These are phyloP conservation scores for Lamprotornis superbus DNA, from an alignment of 2,113 vertebrate species.

Conservation along the genomic window DNA sequence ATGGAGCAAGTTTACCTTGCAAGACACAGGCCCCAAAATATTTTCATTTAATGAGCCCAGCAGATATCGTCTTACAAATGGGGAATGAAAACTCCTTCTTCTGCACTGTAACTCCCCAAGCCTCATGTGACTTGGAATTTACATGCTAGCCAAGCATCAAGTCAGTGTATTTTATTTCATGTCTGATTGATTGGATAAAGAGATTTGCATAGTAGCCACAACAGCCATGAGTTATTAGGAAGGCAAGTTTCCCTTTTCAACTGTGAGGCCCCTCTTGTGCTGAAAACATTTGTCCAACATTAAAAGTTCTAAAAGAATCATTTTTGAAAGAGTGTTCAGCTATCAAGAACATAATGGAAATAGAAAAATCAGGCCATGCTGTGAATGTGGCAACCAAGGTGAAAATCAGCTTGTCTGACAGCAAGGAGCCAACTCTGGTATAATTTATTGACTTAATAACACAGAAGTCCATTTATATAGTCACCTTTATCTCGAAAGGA, in stretches of 20 bases:
- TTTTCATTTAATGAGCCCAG: slow-evolving; percentile 40
- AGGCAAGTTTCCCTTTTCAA: slow-evolving; percentile 29
- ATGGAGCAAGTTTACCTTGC: slow-evolving; percentile 57
- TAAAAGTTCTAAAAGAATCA: background rate
- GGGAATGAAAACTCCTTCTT: slow-evolving; percentile 49
- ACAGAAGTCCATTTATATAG: background rate
- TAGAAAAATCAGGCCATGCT: background rate
- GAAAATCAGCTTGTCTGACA: background rate
- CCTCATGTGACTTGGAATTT: slow-evolving; percentile 43
- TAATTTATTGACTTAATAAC: background rate
- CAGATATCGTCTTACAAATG: slow-evolving; percentile 48
- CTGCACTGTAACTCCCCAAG: slow-evolving; percentile 30
- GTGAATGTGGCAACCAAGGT: background rate
- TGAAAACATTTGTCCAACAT: background rate
- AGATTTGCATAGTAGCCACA: slow-evolving; percentile 61
- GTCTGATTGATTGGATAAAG: slow-evolving; percentile 69
- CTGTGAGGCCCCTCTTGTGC: background rate
- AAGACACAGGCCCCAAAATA: slow-evolving; percentile 49
- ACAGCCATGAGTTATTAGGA: slow-evolving; percentile 28
- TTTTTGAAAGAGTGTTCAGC: background rate
- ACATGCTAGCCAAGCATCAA: slow-evolving; percentile 23
- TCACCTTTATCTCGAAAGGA: background rate
- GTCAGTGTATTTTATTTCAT: slow-evolving; percentile 60
- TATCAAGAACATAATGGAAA: background rate
- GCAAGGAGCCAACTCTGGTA: background rate